phyloP scores from a whole-genome alignment of 92 coral and sea anemone genomes.

The Epizoanthus ramosus region DNA sequence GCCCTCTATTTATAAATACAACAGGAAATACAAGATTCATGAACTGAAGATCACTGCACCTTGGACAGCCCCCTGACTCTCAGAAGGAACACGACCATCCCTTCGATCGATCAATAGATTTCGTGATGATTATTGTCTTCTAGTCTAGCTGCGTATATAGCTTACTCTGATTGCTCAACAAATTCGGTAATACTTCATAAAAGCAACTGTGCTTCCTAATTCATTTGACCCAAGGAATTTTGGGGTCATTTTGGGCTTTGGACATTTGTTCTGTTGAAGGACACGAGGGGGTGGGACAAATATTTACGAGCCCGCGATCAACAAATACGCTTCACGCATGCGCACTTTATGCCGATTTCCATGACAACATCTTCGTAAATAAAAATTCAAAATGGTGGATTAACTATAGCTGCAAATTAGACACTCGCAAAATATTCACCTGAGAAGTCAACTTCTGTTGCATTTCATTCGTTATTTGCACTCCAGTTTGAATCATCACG shows the following conservation, averaged over 20 bases:
- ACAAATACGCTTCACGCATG: background rate
- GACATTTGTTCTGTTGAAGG: background rate
- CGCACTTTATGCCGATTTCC: background rate
- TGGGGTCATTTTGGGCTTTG: background rate
- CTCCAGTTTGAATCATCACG: background rate
- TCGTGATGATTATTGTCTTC: constrained; percentile 5
- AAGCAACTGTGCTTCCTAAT: background rate
- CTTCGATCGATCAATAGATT: background rate
- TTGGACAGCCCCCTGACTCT: background rate
- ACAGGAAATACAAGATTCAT: constrained; percentile 35
- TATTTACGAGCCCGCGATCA: constrained; percentile 25
- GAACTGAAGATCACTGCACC: background rate
- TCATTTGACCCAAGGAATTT: background rate
- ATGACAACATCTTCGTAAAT: constrained; percentile 27
- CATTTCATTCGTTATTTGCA: background rate
- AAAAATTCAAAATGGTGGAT: constrained; percentile 38
- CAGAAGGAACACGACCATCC: constrained; percentile 15
- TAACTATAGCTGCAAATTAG: background rate
- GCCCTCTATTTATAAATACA: constrained; percentile 5
- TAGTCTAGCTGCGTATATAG: background rate
- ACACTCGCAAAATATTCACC: background rate
- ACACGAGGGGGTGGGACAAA: constrained; percentile 5
- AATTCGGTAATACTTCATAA: background rate
- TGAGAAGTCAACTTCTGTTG: background rate
- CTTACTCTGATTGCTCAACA: background rate